Evolutionary conservation across 2,113 vertebrate species (phyloP).

Genomic region (Cygnus buccinator): DNA sequence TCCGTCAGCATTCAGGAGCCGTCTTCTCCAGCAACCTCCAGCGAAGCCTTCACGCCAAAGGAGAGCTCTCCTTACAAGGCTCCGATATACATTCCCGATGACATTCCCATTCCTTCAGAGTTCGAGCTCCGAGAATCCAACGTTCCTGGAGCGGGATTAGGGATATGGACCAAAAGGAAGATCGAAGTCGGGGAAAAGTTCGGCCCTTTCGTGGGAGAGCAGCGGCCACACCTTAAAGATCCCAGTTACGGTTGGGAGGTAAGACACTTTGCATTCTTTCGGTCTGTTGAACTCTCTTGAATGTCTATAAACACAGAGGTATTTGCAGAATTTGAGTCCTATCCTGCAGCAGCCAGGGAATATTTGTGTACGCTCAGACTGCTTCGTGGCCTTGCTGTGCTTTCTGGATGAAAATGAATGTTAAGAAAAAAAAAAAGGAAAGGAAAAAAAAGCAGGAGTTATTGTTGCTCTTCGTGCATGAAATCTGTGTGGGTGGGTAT

Average conservation of each 20-base stretch:
- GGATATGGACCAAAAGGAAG: slow-evolving; percentile 92
- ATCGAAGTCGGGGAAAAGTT: slow-evolving; percentile 90
- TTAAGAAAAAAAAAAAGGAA: not conserved
- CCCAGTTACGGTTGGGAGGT: slow-evolving; percentile 92
- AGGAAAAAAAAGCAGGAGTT: not conserved
- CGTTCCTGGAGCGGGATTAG: slow-evolving; percentile 82
- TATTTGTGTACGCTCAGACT: not conserved
- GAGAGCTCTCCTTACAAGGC: slow-evolving; percentile 85
- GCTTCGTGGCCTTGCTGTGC: not conserved
- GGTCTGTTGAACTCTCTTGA: not conserved
- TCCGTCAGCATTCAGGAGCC: slow-evolving; percentile 79
- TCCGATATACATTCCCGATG: slow-evolving; percentile 84
- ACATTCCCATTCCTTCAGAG: slow-evolving; percentile 87
- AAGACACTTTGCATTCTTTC: slow-evolving; percentile 65
- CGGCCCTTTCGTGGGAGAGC: slow-evolving; percentile 91
- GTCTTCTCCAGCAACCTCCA: slow-evolving; percentile 84
- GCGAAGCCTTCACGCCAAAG: slow-evolving; percentile 83
- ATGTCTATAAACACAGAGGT: not conserved
- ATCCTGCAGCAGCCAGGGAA: not conserved
- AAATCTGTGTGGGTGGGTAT: not conserved
- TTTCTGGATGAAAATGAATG: not conserved
- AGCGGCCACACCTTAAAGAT: slow-evolving; percentile 80
- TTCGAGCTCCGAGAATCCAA: slow-evolving; percentile 93
- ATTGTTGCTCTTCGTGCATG: not conserved
- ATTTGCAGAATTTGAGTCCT: not conserved